These are phyloP conservation scores for Aulostomus chinensis DNA, from an alignment of 2,797 vertebrate genomes.

Conservation along the genomic window DNA sequence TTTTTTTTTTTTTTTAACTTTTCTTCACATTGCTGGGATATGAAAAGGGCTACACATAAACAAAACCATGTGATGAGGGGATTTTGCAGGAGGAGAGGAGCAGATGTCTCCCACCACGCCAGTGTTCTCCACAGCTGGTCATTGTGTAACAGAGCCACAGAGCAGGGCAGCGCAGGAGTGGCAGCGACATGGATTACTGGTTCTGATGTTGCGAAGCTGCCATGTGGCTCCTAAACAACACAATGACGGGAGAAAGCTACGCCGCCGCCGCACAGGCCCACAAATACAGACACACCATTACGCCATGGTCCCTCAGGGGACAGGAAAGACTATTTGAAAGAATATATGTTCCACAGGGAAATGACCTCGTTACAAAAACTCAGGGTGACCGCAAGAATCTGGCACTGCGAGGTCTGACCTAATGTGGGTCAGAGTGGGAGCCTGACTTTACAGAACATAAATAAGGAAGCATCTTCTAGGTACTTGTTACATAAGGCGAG, in stretches of 20 bases:
- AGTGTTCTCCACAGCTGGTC: slow-evolving; percentile 64
- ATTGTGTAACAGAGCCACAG: slow-evolving; percentile 67
- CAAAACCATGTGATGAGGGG: slow-evolving; percentile 81
- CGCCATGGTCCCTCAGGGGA: slow-evolving; percentile 32
- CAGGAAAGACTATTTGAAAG: slow-evolving; percentile 33
- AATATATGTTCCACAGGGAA: slow-evolving; percentile 37
- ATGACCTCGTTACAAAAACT: slow-evolving; percentile 42
- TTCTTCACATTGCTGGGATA: slow-evolving; percentile 58
- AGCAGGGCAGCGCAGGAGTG: slow-evolving; percentile 43
- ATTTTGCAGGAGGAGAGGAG: slow-evolving; percentile 71
- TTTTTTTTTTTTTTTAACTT: slow-evolving; percentile 27
- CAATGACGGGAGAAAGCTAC: slow-evolving; percentile 52
- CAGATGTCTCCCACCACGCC: slow-evolving; percentile 71
- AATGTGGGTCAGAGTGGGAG: slow-evolving; percentile 49
- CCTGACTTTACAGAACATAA: slow-evolving; percentile 33
- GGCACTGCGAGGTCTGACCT: slow-evolving; percentile 36
- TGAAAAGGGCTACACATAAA: slow-evolving; percentile 75
- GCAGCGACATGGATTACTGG: slow-evolving; percentile 48
- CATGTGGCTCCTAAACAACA: slow-evolving; percentile 59
- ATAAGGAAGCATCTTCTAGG: slow-evolving; percentile 33
- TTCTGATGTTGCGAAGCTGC: slow-evolving; percentile 50
- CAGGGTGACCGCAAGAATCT: slow-evolving; percentile 38
- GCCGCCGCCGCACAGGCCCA: slow-evolving; percentile 17
- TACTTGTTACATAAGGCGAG: slow-evolving; percentile 41
- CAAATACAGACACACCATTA: slow-evolving; percentile 52